phyloP scores from a whole-genome alignment of 2,113 vertebrate species.

The Python bivittatus region DNA sequence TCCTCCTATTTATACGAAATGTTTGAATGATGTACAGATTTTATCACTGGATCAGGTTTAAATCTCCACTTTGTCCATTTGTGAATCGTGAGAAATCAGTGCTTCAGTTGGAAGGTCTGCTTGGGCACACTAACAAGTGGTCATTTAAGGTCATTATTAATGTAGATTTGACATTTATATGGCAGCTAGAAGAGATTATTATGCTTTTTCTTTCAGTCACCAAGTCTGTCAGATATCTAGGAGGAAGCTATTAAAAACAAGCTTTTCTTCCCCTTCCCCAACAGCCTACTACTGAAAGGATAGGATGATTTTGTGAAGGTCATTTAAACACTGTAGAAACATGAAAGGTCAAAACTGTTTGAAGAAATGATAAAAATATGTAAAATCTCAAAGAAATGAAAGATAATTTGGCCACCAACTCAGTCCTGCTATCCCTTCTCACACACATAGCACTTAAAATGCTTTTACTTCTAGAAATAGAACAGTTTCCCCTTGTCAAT shows the following conservation, averaged over 20 bases:
- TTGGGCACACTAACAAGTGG: neutral
- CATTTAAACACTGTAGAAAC: neutral
- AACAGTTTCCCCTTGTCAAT: slow-evolving; percentile 70
- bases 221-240: neutral
- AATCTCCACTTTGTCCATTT: neutral
- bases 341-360: slow-evolving; percentile 9
- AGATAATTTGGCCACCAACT: slow-evolving; percentile 2
- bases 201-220: neutral
- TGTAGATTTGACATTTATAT: slow-evolving; percentile 19
- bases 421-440: slow-evolving; percentile 12
- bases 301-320: neutral
- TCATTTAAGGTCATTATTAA: too few relatives aligned
- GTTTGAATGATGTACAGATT: neutral
- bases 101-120: neutral
- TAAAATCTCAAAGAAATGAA: slow-evolving; percentile 8
- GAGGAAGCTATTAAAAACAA: neutral
- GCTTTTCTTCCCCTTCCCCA: neutral
- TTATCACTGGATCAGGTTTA: neutral
- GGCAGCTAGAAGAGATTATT: neutral
- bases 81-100: neutral
- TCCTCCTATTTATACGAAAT: neutral
- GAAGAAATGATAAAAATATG: slow-evolving; percentile 20
- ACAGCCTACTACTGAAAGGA: neutral
- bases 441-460: slow-evolving; percentile 49
- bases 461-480: slow-evolving; percentile 71